phyloP scores from a whole-genome alignment of 2,113 vertebrate species.

The Thalassarche chlororhynchos region DNA sequence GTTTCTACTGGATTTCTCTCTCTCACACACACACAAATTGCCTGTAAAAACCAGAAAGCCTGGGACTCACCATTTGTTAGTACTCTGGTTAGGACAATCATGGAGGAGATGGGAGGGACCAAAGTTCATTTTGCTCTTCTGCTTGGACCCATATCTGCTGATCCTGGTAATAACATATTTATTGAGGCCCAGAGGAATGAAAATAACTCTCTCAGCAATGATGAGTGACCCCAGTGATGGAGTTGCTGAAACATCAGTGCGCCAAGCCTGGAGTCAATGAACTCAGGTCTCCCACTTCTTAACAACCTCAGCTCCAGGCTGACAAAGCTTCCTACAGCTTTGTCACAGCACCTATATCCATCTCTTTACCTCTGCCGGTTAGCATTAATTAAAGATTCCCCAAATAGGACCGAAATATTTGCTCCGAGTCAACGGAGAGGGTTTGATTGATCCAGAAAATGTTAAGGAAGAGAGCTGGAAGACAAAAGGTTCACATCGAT shows the following conservation, averaged over 20 bases:
- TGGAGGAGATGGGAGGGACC: background rate
- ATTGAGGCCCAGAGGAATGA: background rate
- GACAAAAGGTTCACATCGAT: background rate
- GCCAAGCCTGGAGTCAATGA: background rate
- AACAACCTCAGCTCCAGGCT: background rate
- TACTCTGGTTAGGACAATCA: background rate
- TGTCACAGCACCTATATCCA: background rate
- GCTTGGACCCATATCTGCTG: background rate
- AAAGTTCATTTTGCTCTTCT: background rate
- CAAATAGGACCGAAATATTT: background rate
- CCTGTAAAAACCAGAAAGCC: background rate
- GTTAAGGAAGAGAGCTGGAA: background rate
- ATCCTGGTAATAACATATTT: background rate
- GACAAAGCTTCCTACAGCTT: background rate
- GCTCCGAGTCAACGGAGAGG: background rate
- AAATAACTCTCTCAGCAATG: background rate
- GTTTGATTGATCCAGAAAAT: background rate
- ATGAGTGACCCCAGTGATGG: background rate
- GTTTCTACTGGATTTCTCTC: background rate
- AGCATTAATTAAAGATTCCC: background rate
- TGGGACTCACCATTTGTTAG: background rate
- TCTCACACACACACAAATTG: background rate
- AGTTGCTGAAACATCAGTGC: background rate
- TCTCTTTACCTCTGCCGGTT: background rate
- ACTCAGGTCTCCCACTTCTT: background rate